phyloP scores from a whole-genome alignment of 2,113 vertebrate species.

The Beaufortia kweichowensis region DNA sequence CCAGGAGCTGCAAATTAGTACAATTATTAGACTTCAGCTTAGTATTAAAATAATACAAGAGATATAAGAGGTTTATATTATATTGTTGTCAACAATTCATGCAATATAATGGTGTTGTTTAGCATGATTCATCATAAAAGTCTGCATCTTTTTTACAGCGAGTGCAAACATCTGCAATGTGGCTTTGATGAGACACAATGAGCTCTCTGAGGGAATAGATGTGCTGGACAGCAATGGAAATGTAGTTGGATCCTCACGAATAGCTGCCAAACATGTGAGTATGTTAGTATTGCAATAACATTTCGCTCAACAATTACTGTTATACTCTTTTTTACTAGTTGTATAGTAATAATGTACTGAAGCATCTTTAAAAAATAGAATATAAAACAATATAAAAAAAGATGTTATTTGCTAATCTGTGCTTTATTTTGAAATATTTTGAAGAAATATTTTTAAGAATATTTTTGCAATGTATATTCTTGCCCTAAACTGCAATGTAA shows the following conservation, averaged over 20 bases:
- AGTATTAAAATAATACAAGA: constrained; percentile 2
- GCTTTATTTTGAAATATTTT: no score
- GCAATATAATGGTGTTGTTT: background rate
- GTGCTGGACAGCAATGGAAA: constrained; percentile 89
- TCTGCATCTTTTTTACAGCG: constrained; percentile 70
- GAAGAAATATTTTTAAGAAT: no score
- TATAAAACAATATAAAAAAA: no score
- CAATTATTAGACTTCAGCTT: background rate
- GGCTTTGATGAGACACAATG: constrained; percentile 92
- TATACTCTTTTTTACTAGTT: no score
- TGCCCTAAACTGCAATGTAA: no score
- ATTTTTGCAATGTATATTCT: no score
- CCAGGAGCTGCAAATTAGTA: background rate
- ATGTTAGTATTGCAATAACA: no score
- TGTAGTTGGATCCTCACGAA: constrained; percentile 89
- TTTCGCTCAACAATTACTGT: no score
- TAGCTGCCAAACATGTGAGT: constrained; percentile 91
- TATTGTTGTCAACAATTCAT: background rate
- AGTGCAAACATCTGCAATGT: constrained; percentile 98
- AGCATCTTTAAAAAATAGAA: no score
- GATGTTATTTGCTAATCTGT: no score
- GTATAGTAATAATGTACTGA: no score
- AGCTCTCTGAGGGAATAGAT: constrained; percentile 91
- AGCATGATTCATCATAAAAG: background rate
- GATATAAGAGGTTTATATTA: background rate